Evolutionary conservation across 2,888 invertebrate genomes (phyloP).

Genomic region (Zootermopsis nevadensis): DNA sequence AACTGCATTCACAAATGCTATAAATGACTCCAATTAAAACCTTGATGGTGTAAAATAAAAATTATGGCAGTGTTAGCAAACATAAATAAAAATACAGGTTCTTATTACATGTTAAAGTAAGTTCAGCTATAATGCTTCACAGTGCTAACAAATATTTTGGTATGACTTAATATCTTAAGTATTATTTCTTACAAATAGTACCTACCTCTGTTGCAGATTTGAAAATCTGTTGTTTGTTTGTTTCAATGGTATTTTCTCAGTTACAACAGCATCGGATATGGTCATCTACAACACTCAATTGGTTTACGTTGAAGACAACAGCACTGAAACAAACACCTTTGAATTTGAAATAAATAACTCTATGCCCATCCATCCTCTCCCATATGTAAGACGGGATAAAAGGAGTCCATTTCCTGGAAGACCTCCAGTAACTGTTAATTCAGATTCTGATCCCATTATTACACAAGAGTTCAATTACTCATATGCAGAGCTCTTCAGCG

Average conservation of each 20-base stretch:
- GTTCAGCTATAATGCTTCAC: too few relatives aligned
- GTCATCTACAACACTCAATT: neutral
- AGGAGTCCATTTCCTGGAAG: constrained; percentile 12
- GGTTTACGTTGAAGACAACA: neutral
- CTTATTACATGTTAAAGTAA: too few relatives aligned
- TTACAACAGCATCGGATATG: neutral
- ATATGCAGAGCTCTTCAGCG: neutral
- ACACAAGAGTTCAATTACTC: neutral
- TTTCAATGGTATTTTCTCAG: neutral
- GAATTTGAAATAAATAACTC: constrained; percentile 27
- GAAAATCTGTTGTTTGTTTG: too few relatives aligned
- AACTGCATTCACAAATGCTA: too few relatives aligned
- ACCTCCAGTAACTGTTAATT: neutral
- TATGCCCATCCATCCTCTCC: constrained; percentile 4
- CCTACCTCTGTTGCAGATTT: too few relatives aligned
- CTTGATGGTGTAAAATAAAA: too few relatives aligned
- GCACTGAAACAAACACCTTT: neutral
- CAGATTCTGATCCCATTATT: neutral
- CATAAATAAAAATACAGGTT: too few relatives aligned
- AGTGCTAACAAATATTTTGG: too few relatives aligned
- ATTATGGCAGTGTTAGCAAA: too few relatives aligned
- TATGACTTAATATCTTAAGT: too few relatives aligned
- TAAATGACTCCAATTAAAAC: too few relatives aligned
- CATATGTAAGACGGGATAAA: constrained; percentile 14
- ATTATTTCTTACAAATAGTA: too few relatives aligned